A percentile compares a stretch with the other conserved stretches of the same genome.
Conservation (phyloP, 2,888 invertebrate genomes). For the Sesamia inferens region DNA sequence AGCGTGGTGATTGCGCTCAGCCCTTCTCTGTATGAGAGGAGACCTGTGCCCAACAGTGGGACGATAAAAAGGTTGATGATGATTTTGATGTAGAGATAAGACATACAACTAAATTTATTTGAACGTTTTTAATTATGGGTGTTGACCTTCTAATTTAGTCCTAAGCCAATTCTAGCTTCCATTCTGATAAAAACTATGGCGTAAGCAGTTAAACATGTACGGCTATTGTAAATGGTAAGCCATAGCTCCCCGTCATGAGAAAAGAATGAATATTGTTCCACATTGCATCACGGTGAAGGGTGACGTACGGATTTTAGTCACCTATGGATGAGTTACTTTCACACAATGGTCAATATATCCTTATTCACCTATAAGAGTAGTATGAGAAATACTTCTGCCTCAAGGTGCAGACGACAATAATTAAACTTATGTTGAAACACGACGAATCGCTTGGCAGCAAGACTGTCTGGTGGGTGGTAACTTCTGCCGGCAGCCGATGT, state of each 20-base stretch:
- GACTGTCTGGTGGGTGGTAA: no score
- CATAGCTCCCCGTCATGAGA: constrained; percentile 32
- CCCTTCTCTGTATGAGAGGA: no score
- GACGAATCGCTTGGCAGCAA: no score
- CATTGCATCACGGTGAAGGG: constrained; percentile 24
- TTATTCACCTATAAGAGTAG: not conserved
- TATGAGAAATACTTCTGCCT: not conserved
- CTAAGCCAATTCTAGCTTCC: not conserved
- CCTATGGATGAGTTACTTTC: constrained; percentile 32
- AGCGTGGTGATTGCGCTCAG: no score
- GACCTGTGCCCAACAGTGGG: no score
- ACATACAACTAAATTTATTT: not conserved
- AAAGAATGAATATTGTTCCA: constrained; percentile 50
- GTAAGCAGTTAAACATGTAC: constrained; percentile 14
- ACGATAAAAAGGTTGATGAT: no score
- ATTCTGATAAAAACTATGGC: constrained; percentile 10
- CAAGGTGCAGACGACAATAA: not conserved
- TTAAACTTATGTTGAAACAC: no score
- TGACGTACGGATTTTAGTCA: constrained; percentile 48
- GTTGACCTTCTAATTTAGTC: not conserved
- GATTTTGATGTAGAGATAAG: no score
- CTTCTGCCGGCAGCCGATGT: no score
- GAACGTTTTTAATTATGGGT: not conserved
- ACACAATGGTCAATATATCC: constrained; percentile 31
- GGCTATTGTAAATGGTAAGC: constrained; percentile 26